Conservation (phyloP, 1,140 invertebrate genomes). For the Polypedilum vanderplanki region DNA sequence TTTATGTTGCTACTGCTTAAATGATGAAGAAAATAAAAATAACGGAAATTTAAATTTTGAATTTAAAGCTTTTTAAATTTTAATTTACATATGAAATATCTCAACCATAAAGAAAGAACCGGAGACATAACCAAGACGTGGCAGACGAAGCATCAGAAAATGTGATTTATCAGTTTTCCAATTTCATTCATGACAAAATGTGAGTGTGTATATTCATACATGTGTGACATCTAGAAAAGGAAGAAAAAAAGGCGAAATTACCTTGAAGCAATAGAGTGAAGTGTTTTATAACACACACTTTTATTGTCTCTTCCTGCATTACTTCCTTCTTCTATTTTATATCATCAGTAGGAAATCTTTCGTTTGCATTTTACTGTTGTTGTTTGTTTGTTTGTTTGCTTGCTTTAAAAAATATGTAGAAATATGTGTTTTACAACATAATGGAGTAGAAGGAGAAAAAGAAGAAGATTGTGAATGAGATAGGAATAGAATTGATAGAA, state of each 20-base stretch:
- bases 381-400: not conserved
- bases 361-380: not conserved
- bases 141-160: no score
- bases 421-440: not conserved
- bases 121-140: no score
- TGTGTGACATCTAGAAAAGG: not conserved
- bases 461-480: not conserved
- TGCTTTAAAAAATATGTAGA: not conserved
- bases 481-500: slow-evolving; percentile 24
- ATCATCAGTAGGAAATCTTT: not conserved
- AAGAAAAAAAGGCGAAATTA: not conserved
- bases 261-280: not conserved
- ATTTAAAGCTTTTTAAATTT: no score
- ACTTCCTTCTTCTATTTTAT: not conserved
- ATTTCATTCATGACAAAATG: not conserved
- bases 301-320: slow-evolving; percentile 4
- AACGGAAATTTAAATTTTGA: no score
- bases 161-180: no score
- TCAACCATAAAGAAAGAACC: no score
- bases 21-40: not conserved
- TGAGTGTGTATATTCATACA: not conserved
- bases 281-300: not conserved
- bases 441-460: not conserved
- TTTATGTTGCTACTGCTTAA: not conserved
- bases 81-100: no score